Percentiles rank a stretch among this genome's conserved stretches.
Evolutionary conservation across 37 sponge, comb jelly and placozoan species (phyloP).

Genomic region (Cliona cf. orientalis): DNA sequence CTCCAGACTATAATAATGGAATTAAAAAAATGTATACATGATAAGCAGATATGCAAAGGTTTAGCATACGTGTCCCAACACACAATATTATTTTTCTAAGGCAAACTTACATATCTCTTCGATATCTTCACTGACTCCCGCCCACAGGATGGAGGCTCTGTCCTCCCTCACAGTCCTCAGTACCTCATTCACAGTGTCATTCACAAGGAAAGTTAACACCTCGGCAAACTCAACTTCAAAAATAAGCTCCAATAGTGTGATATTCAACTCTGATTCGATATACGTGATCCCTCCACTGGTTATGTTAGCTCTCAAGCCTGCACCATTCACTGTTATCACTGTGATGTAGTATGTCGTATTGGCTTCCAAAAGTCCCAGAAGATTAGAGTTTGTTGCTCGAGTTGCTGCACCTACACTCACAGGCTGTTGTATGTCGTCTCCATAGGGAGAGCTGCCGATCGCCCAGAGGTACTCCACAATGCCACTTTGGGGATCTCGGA

Average conservation of each 20-base stretch:
- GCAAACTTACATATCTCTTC: constrained; percentile 65
- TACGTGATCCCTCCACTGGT: constrained; percentile 75
- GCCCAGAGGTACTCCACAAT: constrained; percentile 83
- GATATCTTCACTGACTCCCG: constrained; percentile 56
- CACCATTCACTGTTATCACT: constrained; percentile 79
- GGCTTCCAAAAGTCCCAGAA: constrained; percentile 41
- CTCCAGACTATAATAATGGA: constrained; percentile 54
- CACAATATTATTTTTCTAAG: background rate
- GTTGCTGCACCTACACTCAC: constrained; percentile 52
- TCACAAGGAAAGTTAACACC: constrained; percentile 10
- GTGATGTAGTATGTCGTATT: constrained; percentile 79
- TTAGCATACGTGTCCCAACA: too few species aligned
- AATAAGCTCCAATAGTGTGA: constrained; percentile 29
- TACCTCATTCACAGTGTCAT: constrained; percentile 26
- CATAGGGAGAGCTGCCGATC: constrained; percentile 54
- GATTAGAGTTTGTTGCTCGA: constrained; percentile 25
- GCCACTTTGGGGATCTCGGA: constrained; percentile 70
- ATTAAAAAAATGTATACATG: background rate
- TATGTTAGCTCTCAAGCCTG: constrained; percentile 40
- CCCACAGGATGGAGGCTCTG: constrained; percentile 55
- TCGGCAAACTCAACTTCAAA: constrained; percentile 39
- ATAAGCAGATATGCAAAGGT: too few species aligned
- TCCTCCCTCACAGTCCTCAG: background rate
- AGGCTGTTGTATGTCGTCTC: constrained; percentile 45
- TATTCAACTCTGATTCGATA: constrained; percentile 60